Percentiles rank a stretch among this genome's conserved stretches.
Conservation (phyloP, 2,113 vertebrate species). For the Chionomys nivalis region DNA sequence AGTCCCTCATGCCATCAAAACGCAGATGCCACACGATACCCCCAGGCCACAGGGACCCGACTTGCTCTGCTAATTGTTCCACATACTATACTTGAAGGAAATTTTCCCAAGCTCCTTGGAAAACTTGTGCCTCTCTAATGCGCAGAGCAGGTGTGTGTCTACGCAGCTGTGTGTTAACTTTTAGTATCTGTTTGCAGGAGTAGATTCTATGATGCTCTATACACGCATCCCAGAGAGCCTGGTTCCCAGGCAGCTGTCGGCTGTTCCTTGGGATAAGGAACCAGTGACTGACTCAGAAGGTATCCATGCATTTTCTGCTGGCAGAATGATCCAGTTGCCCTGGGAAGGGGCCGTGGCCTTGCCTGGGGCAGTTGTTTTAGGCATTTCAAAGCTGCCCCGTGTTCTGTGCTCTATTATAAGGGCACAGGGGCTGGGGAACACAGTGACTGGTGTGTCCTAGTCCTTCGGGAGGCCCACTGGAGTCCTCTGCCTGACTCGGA, state of each 20-base stretch:
- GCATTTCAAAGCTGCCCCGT: background rate
- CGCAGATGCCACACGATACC: background rate
- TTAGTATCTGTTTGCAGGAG: background rate
- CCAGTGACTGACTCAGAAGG: background rate
- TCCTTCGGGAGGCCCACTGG: rapidly evolving
- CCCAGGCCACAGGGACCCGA: background rate
- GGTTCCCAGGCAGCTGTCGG: background rate
- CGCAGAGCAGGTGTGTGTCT: background rate
- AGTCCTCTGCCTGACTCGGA: background rate
- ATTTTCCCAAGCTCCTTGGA: background rate
- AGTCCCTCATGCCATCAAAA: background rate
- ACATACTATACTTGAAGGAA: background rate
- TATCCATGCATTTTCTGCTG: background rate
- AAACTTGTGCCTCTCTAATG: background rate
- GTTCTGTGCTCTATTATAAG: background rate
- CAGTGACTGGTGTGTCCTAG: background rate
- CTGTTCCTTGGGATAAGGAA: background rate
- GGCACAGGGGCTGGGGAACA: rapidly evolving
- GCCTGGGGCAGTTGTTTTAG: background rate
- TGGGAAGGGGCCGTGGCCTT: background rate
- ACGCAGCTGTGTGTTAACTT: rapidly evolving
- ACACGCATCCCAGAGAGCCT: background rate
- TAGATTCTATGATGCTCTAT: background rate
- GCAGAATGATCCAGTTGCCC: background rate
- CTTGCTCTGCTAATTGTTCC: background rate